Conservation (phyloP, 1,140 invertebrate species). For the Neodiprion pinetum region DNA sequence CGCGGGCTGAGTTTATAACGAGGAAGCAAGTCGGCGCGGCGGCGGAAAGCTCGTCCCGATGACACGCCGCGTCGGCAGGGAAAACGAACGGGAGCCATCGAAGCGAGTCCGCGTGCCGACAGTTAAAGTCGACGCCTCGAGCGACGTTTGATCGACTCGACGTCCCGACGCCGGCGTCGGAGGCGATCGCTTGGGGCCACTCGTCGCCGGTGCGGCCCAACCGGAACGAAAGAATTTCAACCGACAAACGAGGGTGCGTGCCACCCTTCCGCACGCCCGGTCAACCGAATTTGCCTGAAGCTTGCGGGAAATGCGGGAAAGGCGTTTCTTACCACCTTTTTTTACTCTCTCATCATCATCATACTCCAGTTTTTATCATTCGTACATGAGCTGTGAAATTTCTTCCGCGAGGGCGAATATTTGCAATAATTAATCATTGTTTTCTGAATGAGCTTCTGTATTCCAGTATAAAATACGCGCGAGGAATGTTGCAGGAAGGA, state of each 20-base stretch:
- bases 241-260: conserved; percentile 38
- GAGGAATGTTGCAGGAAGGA: too few relatives aligned
- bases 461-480: too few relatives aligned
- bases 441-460: too few relatives aligned
- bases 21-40: not conserved
- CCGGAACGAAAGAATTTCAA: conserved; percentile 43
- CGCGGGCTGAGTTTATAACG: not conserved
- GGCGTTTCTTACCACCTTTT: too few relatives aligned
- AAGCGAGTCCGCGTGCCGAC: not conserved
- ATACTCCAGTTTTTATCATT: too few relatives aligned
- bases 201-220: conserved; percentile 36
- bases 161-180: not conserved
- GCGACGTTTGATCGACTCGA: conserved; percentile 6
- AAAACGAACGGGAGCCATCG: not conserved
- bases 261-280: conserved; percentile 37
- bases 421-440: too few relatives aligned
- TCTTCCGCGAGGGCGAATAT: too few relatives aligned
- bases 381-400: too few relatives aligned
- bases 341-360: too few relatives aligned
- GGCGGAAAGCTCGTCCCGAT: not conserved
- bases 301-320: not conserved
- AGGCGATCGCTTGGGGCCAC: conserved; percentile 2
- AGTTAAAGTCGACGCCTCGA: not conserved
- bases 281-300: conserved; percentile 39
- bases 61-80: not conserved